A percentile compares a stretch with the other conserved stretches of the same genome.
Conservation (phyloP, 1,140 invertebrate genomes). For the Drosophila seguyi region DNA sequence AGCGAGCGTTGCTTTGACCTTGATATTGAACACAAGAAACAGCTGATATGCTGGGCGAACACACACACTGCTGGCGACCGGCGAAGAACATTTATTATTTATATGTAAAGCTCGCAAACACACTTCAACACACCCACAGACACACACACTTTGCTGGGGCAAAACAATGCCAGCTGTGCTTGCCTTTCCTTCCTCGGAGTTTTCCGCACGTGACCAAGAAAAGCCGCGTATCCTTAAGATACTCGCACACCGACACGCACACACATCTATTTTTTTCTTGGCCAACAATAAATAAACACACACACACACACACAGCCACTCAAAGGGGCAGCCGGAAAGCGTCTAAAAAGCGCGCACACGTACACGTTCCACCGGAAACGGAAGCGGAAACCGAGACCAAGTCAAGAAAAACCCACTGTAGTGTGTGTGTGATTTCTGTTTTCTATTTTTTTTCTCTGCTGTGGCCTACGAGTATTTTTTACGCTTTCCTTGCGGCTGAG, state of each 20-base stretch:
- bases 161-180: conserved; percentile 73
- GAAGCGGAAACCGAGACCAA: conserved; percentile 67
- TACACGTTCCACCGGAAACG: conserved; percentile 66
- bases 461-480: conserved; percentile 32
- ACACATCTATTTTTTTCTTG: conserved; percentile 48
- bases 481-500: conserved; percentile 40
- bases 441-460: conserved; percentile 20
- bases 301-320: conserved; percentile 33
- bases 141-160: conserved; percentile 34
- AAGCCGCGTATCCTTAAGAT: conserved; percentile 70
- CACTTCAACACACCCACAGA: too few relatives aligned
- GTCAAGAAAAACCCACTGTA: conserved; percentile 48
- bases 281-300: conserved; percentile 74
- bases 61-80: conserved; percentile 33
- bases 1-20: conserved; percentile 57
- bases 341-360: conserved; percentile 71
- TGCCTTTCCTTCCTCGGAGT: conserved; percentile 60
- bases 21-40: conserved; percentile 77
- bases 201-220: conserved; percentile 62
- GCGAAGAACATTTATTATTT: conserved; percentile 77
- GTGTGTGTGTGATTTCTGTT: conserved; percentile 54
- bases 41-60: conserved; percentile 58
- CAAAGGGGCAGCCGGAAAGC: conserved; percentile 48
- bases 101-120: conserved; percentile 54
- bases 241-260: conserved; percentile 40